phyloP scores from a whole-genome alignment of 2,113 vertebrate genomes.

The Myocastor coypus region DNA sequence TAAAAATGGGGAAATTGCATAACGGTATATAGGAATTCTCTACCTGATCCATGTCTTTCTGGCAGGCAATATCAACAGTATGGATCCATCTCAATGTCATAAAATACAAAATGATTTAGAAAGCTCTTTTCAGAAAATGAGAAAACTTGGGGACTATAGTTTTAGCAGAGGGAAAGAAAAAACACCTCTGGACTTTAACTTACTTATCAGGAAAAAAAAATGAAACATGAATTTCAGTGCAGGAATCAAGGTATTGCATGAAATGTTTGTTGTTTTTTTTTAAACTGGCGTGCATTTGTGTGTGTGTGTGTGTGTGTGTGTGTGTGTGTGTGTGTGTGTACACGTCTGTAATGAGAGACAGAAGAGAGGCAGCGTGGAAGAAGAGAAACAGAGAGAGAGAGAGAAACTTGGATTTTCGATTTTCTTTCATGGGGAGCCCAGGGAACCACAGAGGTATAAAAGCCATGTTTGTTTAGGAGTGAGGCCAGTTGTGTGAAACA shows the following conservation, averaged over 20 bases:
- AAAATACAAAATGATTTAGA: background rate
- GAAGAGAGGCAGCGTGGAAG: too few relatives aligned
- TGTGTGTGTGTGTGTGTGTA: background rate
- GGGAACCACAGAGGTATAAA: background rate
- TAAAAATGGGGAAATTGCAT: background rate
- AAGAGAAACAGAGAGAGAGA: too few relatives aligned
- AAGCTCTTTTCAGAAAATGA: background rate
- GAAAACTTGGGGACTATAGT: background rate
- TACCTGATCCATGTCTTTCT: background rate
- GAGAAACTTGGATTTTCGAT: background rate
- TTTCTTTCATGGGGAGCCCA: background rate
- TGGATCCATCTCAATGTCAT: background rate
- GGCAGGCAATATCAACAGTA: background rate
- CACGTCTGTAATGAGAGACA: background rate
- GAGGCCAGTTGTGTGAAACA: background rate
- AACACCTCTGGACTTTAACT: background rate
- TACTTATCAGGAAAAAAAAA: background rate
- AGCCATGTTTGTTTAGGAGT: background rate
- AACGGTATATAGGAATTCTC: background rate
- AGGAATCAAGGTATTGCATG: background rate
- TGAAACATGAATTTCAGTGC: background rate
- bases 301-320: background rate
- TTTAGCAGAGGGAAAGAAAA: conserved; percentile 26
- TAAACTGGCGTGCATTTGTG: background rate
- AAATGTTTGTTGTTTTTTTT: background rate